Conservation (phyloP, 2,113 vertebrate species). For the Centropus unirufus region DNA sequence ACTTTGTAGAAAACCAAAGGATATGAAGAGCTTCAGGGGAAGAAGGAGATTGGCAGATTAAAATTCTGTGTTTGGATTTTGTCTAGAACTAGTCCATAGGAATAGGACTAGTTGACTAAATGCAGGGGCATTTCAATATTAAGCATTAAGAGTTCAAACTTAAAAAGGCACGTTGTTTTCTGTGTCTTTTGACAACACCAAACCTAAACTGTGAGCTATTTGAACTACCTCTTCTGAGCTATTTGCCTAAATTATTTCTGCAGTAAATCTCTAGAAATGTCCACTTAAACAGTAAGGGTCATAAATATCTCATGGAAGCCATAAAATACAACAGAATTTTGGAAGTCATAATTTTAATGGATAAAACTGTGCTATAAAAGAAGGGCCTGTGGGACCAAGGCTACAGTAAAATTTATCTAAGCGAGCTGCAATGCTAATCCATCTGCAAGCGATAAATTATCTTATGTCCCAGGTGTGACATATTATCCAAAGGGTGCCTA, state of each 20-base stretch:
- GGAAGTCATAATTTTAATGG: slow-evolving; percentile 85
- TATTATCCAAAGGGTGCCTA: slow-evolving; percentile 74
- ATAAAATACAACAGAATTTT: slow-evolving; percentile 83
- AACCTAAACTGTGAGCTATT: slow-evolving; percentile 28
- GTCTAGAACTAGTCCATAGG: not conserved
- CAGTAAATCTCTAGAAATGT: slow-evolving; percentile 81
- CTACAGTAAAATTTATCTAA: slow-evolving; percentile 77
- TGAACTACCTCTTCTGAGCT: slow-evolving; percentile 58
- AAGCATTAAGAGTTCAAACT: not conserved
- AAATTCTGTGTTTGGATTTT: not conserved
- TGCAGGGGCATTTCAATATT: not conserved
- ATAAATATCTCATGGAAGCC: slow-evolving; percentile 79
- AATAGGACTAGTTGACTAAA: not conserved
- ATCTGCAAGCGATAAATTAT: slow-evolving; percentile 80
- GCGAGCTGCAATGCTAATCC: slow-evolving; percentile 72
- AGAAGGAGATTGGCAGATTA: not conserved
- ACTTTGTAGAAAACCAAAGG: not conserved
- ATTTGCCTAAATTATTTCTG: slow-evolving; percentile 74
- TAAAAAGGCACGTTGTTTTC: not conserved
- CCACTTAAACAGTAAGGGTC: slow-evolving; percentile 75
- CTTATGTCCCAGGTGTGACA: slow-evolving; percentile 74
- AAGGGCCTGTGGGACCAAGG: slow-evolving; percentile 72
- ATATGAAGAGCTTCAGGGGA: not conserved
- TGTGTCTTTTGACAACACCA: slow-evolving; percentile 29
- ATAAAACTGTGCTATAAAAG: slow-evolving; percentile 81